Evolutionary conservation across 2,113 vertebrate species (phyloP).

Genomic region (Heteronetta atricapilla): DNA sequence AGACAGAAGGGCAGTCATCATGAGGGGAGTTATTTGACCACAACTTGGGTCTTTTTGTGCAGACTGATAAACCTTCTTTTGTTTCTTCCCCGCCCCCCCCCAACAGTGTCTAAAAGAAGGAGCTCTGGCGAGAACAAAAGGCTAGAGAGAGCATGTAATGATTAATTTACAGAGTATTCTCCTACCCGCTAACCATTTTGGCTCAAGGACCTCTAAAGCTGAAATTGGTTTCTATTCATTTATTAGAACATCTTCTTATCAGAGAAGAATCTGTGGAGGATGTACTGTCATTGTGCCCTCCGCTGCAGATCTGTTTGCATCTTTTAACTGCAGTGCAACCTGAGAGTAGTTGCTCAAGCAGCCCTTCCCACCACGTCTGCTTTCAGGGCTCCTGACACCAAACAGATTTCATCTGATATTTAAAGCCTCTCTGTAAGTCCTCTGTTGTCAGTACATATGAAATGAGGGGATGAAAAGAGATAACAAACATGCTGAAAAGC

Average conservation of each 20-base stretch:
- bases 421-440: background rate
- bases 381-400: background rate
- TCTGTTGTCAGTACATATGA: background rate
- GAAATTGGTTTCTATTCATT: slow-evolving; percentile 8
- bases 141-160: background rate
- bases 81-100: background rate
- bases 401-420: background rate
- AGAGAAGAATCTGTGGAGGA: background rate
- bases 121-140: background rate
- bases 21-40: background rate
- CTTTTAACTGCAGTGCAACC: background rate
- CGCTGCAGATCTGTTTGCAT: background rate
- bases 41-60: background rate
- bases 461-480: background rate
- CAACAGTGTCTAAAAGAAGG: background rate
- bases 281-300: background rate
- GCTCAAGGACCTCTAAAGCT: background rate
- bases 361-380: background rate
- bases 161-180: background rate
- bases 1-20: background rate
- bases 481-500: background rate
- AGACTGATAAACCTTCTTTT: background rate
- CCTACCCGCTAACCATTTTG: background rate
- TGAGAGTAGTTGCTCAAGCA: background rate
- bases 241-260: background rate